Evolutionary conservation across 2,113 vertebrate genomes (phyloP).

Genomic region (Ginglymostoma cirratum): DNA sequence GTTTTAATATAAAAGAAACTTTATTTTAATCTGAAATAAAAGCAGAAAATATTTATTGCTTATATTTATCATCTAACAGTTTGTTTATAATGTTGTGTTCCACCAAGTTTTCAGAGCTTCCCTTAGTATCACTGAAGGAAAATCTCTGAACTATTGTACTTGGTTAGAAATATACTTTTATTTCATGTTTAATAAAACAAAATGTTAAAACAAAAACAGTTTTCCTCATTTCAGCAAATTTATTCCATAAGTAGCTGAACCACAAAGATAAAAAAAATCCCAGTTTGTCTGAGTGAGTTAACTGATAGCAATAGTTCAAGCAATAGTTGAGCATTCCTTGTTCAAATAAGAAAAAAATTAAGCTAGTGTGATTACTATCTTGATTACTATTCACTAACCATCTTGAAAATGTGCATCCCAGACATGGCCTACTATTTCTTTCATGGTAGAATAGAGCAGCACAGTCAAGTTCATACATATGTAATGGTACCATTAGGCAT

Average conservation of each 20-base stretch:
- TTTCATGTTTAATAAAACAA: constrained; percentile 4
- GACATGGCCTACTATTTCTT: not conserved
- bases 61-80: not conserved
- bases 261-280: not conserved
- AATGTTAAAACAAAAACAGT: not conserved
- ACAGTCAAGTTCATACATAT: not conserved
- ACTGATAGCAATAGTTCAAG: not conserved
- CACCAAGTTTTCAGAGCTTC: not conserved
- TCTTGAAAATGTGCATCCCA: not conserved
- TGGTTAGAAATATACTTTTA: constrained; percentile 8
- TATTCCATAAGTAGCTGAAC: not conserved
- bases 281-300: not conserved
- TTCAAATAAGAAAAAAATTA: not conserved
- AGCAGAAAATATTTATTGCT: too few relatives aligned
- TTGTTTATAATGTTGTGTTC: not conserved
- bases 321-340: not conserved
- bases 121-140: not conserved
- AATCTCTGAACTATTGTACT: not conserved
- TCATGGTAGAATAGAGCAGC: not conserved
- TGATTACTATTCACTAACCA: not conserved
- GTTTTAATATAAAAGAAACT: not conserved
- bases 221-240: not conserved
- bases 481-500: not conserved
- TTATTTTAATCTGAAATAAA: not conserved
- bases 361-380: not conserved